phyloP scores from a whole-genome alignment of 2,113 vertebrate species.

The Austrofundulus limnaeus region DNA sequence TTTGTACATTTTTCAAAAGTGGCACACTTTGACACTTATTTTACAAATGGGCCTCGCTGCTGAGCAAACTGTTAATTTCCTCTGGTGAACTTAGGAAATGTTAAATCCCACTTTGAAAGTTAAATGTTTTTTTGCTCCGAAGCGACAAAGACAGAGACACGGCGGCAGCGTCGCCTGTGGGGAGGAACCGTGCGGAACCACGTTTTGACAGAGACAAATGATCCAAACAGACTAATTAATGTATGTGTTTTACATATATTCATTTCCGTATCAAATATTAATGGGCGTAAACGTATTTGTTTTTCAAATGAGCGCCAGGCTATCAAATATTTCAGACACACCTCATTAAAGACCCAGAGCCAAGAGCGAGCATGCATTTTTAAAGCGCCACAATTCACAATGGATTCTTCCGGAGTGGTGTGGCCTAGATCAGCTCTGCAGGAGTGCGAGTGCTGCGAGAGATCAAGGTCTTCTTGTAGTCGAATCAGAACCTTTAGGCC shows the following conservation, averaged over 20 bases:
- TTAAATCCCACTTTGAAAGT: conserved; percentile 72
- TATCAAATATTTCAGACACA: conserved; percentile 77
- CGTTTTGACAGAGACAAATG: conserved; percentile 74
- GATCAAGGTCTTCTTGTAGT: conserved; percentile 35
- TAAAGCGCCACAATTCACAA: conserved; percentile 64
- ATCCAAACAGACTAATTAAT: conserved; percentile 80
- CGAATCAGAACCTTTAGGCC: conserved; percentile 2
- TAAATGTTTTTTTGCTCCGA: conserved; percentile 69
- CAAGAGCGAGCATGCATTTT: conserved; percentile 77
- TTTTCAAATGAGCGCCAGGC: conserved; percentile 73
- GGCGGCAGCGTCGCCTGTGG: conserved; percentile 60
- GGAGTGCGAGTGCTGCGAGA: conserved; percentile 10
- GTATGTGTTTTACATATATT: conserved; percentile 81
- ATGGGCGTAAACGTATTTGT: conserved; percentile 78
- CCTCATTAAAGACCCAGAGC: conserved; percentile 78
- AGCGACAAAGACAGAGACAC: conserved; percentile 61
- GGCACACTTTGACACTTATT: conserved; percentile 38
- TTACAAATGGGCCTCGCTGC: conserved; percentile 31
- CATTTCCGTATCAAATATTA: conserved; percentile 78
- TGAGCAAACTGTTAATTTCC: conserved; percentile 43
- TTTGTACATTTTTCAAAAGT: conserved; percentile 27
- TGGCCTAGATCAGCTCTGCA: conserved; percentile 47
- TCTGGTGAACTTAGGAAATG: conserved; percentile 55
- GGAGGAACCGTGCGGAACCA: conserved; percentile 63
- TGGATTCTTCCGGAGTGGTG: conserved; percentile 29